These are phyloP conservation scores for Vollenhovia emeryi DNA, from an alignment of 1,140 invertebrate species.

Conservation along the genomic window DNA sequence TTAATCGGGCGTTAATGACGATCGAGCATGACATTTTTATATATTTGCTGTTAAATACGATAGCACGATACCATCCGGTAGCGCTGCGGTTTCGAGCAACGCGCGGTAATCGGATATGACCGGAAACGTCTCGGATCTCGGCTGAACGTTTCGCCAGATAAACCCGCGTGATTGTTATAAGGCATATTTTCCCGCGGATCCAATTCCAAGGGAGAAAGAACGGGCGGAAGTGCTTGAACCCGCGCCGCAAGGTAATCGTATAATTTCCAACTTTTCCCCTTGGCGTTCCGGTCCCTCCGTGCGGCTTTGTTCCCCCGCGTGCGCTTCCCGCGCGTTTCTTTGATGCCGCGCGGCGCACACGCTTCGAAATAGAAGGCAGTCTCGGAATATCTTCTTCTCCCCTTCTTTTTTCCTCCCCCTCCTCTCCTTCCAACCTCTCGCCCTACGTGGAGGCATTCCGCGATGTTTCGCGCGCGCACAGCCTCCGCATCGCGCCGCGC, in stretches of 20 bases:
- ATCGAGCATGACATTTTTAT: not conserved
- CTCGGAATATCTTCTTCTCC: conserved; percentile 55
- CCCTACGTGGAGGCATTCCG: conserved; percentile 30
- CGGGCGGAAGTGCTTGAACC: conserved; percentile 7
- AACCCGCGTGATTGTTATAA: conserved; percentile 21
- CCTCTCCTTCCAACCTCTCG: not conserved
- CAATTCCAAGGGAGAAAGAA: conserved; percentile 33
- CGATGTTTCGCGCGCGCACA: conserved; percentile 10
- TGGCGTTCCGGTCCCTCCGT: conserved; percentile 12
- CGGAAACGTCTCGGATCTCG: not conserved
- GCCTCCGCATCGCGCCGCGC: no score
- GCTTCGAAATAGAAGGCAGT: conserved; percentile 52
- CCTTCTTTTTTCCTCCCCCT: conserved; percentile 25
- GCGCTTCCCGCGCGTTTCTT: conserved; percentile 34
- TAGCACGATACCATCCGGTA: no score
- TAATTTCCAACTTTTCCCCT: conserved; percentile 55
- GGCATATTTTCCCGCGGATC: conserved; percentile 38
- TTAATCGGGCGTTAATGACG: not conserved
- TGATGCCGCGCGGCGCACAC: conserved; percentile 20
- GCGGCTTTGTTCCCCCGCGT: conserved; percentile 47
- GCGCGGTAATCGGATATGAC: not conserved
- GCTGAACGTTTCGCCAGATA: not conserved
- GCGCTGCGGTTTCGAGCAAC: not conserved
- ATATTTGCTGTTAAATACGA: no score
- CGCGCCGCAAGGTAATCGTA: conserved; percentile 5